Percentiles rank a stretch among this genome's conserved stretches.
Evolutionary conservation across 2,797 vertebrate species (phyloP).

Genomic region (Peromyscus attwateri): DNA sequence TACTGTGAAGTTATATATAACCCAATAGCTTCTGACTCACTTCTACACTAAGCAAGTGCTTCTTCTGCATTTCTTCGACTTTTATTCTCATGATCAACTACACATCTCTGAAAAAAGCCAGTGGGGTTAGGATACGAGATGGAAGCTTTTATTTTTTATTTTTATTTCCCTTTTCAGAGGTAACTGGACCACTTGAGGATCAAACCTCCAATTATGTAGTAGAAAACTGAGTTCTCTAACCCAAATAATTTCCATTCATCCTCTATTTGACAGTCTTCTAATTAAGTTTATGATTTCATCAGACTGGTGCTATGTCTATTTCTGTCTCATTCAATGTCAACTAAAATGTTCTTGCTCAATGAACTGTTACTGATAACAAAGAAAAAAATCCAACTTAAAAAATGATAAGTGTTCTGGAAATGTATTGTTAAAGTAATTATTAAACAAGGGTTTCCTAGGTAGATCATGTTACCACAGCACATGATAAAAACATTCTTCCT

Average conservation of each 20-base stretch:
- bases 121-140: not conserved
- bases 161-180: not conserved
- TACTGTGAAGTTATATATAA: not conserved
- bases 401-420: conserved; percentile 51
- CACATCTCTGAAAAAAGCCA: conserved; percentile 38
- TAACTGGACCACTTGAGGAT: not conserved
- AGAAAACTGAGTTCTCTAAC: conserved; percentile 48
- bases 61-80: conserved; percentile 6
- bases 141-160: not conserved
- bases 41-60: not conserved
- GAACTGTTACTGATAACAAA: conserved; percentile 69
- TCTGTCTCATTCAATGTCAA: conserved; percentile 53
- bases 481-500: conserved; percentile 1
- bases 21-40: not conserved
- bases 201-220: conserved; percentile 56
- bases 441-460: conserved; percentile 57
- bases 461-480: conserved; percentile 45
- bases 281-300: conserved; percentile 65
- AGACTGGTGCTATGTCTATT: conserved; percentile 18
- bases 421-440: conserved; percentile 63
- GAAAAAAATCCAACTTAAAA: conserved; percentile 65
- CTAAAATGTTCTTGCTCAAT: conserved; percentile 41
- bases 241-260: conserved; percentile 56
- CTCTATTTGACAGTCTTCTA: conserved; percentile 67
- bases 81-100: not conserved